phyloP scores from a whole-genome alignment of 2,888 invertebrate species.

The Torymus texanus region DNA sequence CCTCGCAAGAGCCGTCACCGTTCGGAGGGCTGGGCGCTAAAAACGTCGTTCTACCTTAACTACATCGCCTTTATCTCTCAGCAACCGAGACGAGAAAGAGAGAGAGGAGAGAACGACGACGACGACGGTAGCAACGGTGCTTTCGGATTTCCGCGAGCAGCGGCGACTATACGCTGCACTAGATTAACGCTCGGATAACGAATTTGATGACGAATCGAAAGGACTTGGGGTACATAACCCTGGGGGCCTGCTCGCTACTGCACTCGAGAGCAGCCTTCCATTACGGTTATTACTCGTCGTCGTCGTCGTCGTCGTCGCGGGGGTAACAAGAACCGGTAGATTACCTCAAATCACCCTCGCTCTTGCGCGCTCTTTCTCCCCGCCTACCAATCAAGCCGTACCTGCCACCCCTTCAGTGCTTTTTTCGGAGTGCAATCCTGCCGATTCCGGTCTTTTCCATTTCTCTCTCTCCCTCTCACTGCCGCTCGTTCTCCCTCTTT shows the following conservation, averaged over 20 bases:
- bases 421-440: conserved; percentile 7
- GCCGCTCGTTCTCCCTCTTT: neutral
- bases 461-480: neutral
- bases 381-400: conserved; percentile 33
- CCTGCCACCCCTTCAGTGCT: neutral
- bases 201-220: conserved; percentile 43
- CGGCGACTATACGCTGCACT: neutral
- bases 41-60: no score
- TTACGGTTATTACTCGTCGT: conserved; percentile 73
- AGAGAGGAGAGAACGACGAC: no score
- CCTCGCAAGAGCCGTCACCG: no score
- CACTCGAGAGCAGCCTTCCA: conserved; percentile 67
- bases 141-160: conserved; percentile 3
- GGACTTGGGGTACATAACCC: conserved; percentile 15
- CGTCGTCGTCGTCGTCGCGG: conserved; percentile 59
- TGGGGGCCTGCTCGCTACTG: neutral
- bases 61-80: no score
- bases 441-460: conserved; percentile 29
- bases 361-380: neutral
- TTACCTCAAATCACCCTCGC: conserved; percentile 67
- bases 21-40: no score
- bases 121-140: neutral
- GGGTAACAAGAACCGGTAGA: conserved; percentile 72
- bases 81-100: no score
- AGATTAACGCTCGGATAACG: conserved; percentile 30